These are phyloP conservation scores for Thelaira solivaga DNA, from an alignment of 2,888 invertebrate genomes.

Conservation along the genomic window DNA sequence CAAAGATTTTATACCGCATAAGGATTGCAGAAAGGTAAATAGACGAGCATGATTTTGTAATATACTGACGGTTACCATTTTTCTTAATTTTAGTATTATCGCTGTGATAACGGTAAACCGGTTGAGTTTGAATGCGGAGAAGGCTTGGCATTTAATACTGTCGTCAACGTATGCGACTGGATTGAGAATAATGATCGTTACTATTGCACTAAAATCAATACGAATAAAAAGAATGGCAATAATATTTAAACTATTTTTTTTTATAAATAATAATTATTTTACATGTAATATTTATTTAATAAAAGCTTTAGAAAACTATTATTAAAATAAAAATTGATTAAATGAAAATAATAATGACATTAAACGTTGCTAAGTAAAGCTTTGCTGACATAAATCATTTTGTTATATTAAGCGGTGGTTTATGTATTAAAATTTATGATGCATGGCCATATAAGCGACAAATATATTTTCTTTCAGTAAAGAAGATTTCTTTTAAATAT, in stretches of 20 bases:
- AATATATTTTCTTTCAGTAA: too few species aligned
- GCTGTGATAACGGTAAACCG: slow-evolving; percentile 88
- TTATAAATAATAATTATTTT: slow-evolving; percentile 2
- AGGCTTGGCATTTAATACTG: slow-evolving; percentile 86
- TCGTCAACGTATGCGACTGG: slow-evolving; percentile 88
- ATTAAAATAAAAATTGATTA: slow-evolving; percentile 13
- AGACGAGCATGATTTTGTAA: not conserved
- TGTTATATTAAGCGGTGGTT: too few species aligned
- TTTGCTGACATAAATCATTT: too few species aligned
- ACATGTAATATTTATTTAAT: not conserved
- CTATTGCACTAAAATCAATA: slow-evolving; percentile 72
- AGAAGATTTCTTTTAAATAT: too few species aligned
- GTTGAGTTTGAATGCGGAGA: slow-evolving; percentile 85
- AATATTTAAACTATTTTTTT: slow-evolving; percentile 48
- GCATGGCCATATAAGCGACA: too few species aligned
- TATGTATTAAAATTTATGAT: too few species aligned
- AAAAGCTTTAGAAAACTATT: not conserved
- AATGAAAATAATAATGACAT: not conserved
- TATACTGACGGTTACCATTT: not conserved
- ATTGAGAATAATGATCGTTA: slow-evolving; percentile 83
- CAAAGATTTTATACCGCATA: slow-evolving; percentile 80
- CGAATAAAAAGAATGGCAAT: slow-evolving; percentile 64
- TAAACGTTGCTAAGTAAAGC: too few species aligned
- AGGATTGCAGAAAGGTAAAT: slow-evolving; percentile 80
- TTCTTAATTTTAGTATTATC: slow-evolving; percentile 83